A percentile compares a stretch with the other conserved stretches of the same genome.
phyloP scores from a whole-genome alignment of 2,888 invertebrate genomes.

The Electrophaes corylata region DNA sequence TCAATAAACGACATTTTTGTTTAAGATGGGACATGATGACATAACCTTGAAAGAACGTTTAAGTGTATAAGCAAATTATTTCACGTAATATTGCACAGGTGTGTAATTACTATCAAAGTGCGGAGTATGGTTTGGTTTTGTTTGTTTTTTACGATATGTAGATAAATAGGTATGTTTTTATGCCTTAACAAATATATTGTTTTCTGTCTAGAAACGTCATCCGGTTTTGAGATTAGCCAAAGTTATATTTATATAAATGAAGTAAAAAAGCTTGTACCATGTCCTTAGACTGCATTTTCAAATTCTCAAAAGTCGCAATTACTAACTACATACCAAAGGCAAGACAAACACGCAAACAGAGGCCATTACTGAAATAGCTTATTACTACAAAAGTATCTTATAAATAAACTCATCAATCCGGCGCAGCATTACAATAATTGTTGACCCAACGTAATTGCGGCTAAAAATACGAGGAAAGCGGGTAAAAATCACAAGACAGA shows the following conservation, averaged over 20 bases:
- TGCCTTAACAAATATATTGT: no score
- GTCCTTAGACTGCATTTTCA: slow-evolving; percentile 9
- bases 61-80: not conserved
- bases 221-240: no score
- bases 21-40: slow-evolving; percentile 24
- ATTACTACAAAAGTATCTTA: slow-evolving; percentile 36
- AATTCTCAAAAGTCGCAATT: slow-evolving; percentile 21
- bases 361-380: slow-evolving; percentile 25
- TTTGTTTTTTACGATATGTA: no score
- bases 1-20: slow-evolving; percentile 19
- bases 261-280: not conserved
- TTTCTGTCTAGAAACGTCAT: no score
- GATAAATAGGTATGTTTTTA: no score
- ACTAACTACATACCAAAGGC: slow-evolving; percentile 18
- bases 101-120: not conserved
- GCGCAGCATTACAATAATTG: slow-evolving; percentile 38
- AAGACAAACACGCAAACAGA: slow-evolving; percentile 23
- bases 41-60: slow-evolving; percentile 18
- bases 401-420: slow-evolving; percentile 42
- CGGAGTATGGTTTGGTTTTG: not conserved
- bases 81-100: slow-evolving; percentile 1
- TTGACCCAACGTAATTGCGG: slow-evolving; percentile 44
- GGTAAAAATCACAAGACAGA: slow-evolving; percentile 44
- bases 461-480: slow-evolving; percentile 43
- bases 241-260: not conserved